phyloP scores from a whole-genome alignment of 2,888 invertebrate species.

The Elegia similella region DNA sequence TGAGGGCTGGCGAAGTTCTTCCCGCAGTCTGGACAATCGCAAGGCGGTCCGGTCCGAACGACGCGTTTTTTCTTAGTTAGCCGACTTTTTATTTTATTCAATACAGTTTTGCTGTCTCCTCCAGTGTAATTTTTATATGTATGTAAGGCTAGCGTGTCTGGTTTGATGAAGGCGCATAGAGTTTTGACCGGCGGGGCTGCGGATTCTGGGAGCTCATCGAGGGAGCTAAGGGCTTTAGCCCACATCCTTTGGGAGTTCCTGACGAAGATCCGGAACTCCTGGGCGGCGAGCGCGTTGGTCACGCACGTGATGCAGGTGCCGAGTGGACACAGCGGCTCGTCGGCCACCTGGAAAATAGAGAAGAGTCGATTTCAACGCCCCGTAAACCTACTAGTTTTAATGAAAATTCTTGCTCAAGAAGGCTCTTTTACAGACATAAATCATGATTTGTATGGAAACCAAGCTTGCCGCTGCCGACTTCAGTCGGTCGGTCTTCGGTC shows the following conservation, averaged over 20 bases:
- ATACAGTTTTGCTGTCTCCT: constrained; percentile 41
- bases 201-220: constrained; percentile 35
- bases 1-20: constrained; percentile 59
- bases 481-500: too few relatives aligned
- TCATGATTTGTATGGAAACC: too few relatives aligned
- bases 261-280: constrained; percentile 57
- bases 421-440: too few relatives aligned
- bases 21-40: constrained; percentile 58
- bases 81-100: constrained; percentile 46
- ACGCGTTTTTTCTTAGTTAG: constrained; percentile 32
- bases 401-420: too few relatives aligned
- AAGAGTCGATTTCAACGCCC: too few relatives aligned
- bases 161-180: constrained; percentile 51
- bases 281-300: constrained; percentile 52
- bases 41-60: constrained; percentile 48
- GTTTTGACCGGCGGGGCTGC: constrained; percentile 39
- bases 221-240: constrained; percentile 45
- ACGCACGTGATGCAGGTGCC: constrained; percentile 59
- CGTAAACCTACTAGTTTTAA: too few relatives aligned
- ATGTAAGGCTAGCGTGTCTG: constrained; percentile 46
- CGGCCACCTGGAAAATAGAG: constrained; percentile 63
- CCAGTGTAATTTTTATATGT: constrained; percentile 48
- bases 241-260: constrained; percentile 51
- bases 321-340: constrained; percentile 50
- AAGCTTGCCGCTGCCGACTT: too few relatives aligned